Conservation (phyloP, 1,140 invertebrate species). For the Eumaeus atala region DNA sequence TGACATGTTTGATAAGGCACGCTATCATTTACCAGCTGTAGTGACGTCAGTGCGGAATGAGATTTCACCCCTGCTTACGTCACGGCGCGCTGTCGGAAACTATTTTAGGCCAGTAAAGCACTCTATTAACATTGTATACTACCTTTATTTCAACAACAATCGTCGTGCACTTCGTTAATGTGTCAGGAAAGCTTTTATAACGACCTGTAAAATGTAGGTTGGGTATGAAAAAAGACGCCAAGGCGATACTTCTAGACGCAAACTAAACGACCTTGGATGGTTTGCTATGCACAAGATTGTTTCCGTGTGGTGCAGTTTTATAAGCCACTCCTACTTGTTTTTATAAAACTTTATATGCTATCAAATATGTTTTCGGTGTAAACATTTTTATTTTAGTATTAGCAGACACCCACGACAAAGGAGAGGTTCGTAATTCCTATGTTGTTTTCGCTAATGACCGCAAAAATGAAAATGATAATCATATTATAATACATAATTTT, state of each 20-base stretch:
- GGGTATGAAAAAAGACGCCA: slow-evolving; percentile 7
- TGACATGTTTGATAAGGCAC: slow-evolving; percentile 29
- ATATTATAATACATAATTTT: too few species aligned
- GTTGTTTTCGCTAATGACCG: too few species aligned
- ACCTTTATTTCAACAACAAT: neutral
- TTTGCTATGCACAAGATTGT: slow-evolving; percentile 9
- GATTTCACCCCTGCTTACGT: slow-evolving; percentile 38
- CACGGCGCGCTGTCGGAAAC: slow-evolving; percentile 27
- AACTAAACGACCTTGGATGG: slow-evolving; percentile 7
- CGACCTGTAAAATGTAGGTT: neutral
- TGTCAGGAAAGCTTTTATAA: neutral
- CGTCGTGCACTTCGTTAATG: neutral
- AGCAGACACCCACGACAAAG: too few species aligned
- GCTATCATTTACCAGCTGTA: slow-evolving; percentile 45
- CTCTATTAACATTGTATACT: neutral
- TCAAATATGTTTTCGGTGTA: too few species aligned
- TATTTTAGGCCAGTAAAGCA: slow-evolving; percentile 25
- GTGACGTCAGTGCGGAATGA: slow-evolving; percentile 46
- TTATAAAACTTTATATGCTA: neutral
- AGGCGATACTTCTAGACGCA: slow-evolving; percentile 4
- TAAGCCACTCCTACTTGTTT: slow-evolving; percentile 4
- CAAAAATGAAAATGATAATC: too few species aligned
- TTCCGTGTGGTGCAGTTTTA: slow-evolving; percentile 9
- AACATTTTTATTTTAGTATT: too few species aligned
- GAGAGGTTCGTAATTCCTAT: too few species aligned